These are phyloP conservation scores for Zalophus californianus DNA, from an alignment of 2,797 vertebrate species.

Conservation along the genomic window DNA sequence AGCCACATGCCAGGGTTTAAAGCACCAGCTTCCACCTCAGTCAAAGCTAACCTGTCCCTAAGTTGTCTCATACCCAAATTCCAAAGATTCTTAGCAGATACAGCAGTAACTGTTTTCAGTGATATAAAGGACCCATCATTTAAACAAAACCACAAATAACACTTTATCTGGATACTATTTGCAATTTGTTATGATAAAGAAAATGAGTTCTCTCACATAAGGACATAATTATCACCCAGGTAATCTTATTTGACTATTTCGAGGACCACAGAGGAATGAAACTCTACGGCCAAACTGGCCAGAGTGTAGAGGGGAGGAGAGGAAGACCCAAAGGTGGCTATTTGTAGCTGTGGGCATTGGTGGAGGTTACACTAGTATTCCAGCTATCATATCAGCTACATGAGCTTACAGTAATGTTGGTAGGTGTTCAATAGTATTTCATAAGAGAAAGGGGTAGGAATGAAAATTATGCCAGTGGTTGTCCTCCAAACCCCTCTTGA, in stretches of 20 bases:
- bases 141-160: constrained; percentile 21
- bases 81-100: neutral
- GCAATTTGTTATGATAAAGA: neutral
- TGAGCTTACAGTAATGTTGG: neutral
- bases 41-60: neutral
- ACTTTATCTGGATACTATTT: neutral
- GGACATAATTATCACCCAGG: neutral
- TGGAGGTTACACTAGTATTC: neutral
- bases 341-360: neutral
- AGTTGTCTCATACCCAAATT: neutral
- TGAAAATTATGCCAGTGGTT: constrained; percentile 7
- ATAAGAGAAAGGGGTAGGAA: neutral
- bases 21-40: neutral
- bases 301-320: neutral
- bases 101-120: neutral
- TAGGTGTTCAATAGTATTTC: neutral
- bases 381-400: neutral
- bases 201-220: neutral
- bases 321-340: no score
- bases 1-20: neutral
- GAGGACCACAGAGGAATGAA: neutral
- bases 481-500: neutral
- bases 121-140: constrained; percentile 6
- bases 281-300: neutral
- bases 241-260: constrained; percentile 1